Percentiles rank a stretch among this genome's conserved stretches.
Conservation (phyloP, 2,888 invertebrate species). For the Hemicrepidius hirtus region DNA sequence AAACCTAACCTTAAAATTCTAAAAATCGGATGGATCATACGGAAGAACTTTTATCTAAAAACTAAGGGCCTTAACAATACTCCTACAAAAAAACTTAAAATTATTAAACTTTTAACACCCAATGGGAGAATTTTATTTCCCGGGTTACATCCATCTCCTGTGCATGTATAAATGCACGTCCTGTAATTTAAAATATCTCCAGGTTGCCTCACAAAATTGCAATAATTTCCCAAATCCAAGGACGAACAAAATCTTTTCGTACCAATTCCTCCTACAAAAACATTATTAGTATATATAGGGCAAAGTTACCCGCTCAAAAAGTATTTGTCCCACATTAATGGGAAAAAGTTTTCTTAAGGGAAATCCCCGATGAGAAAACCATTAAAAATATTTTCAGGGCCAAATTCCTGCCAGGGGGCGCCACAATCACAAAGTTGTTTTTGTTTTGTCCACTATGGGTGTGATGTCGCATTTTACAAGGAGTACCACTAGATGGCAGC, state of each 20-base stretch:
- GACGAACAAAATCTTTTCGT: constrained; percentile 92
- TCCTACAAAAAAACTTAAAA: not conserved
- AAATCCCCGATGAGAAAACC: no score
- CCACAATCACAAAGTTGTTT: no score
- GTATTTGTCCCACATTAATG: no score
- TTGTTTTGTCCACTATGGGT: no score
- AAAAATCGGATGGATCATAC: not conserved
- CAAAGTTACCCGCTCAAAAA: no score
- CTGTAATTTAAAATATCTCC: constrained; percentile 89
- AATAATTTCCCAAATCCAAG: constrained; percentile 90
- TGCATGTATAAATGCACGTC: constrained; percentile 91
- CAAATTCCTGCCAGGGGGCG: no score
- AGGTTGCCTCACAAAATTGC: constrained; percentile 89
- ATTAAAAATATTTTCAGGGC: no score
- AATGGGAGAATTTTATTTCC: constrained; percentile 7
- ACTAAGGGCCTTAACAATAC: not conserved
- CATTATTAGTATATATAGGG: no score
- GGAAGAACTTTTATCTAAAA: not conserved
- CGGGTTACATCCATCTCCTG: constrained; percentile 88
- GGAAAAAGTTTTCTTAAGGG: no score
- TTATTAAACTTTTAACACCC: not conserved
- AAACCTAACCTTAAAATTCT: no score
- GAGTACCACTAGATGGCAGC: no score
- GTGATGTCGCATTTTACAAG: no score
- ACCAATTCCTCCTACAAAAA: constrained; percentile 85